A percentile compares a stretch with the other conserved stretches of the same genome.
These are phyloP conservation scores for Tinamus major DNA, from an alignment of 2,797 vertebrate genomes.

Conservation along the genomic window DNA sequence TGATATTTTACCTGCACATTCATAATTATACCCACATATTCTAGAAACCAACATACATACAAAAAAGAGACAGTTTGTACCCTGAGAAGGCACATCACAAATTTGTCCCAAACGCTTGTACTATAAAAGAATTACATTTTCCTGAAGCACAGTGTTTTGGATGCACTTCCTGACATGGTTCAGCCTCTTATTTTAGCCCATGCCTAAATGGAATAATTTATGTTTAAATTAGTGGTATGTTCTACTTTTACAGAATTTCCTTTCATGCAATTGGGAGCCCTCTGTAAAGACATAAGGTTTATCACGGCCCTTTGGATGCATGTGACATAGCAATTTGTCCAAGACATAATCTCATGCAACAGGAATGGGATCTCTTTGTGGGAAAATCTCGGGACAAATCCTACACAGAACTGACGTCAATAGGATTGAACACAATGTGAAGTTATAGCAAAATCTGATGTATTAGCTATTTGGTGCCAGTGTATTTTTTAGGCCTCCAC, in stretches of 20 bases:
- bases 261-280: slow-evolving; percentile 58
- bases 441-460: slow-evolving; percentile 60
- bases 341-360: slow-evolving; percentile 68
- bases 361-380: slow-evolving; percentile 67
- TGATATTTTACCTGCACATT: neutral
- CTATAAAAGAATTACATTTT: slow-evolving; percentile 18
- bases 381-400: slow-evolving; percentile 56
- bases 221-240: slow-evolving; percentile 63
- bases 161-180: slow-evolving; percentile 23
- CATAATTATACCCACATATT: neutral
- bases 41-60: neutral
- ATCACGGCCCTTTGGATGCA: slow-evolving; percentile 59
- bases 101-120: neutral
- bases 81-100: slow-evolving; percentile 2
- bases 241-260: slow-evolving; percentile 62
- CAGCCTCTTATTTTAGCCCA: slow-evolving; percentile 27
- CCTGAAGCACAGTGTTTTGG: slow-evolving; percentile 12
- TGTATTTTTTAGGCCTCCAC: neutral
- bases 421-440: slow-evolving; percentile 64
- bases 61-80: neutral
- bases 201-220: slow-evolving; percentile 60
- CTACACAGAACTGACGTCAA: slow-evolving; percentile 48
- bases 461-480: neutral
- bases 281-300: slow-evolving; percentile 38
- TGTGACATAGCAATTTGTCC: slow-evolving; percentile 72